Percentiles rank a stretch among this genome's conserved stretches.
Evolutionary conservation across 1,140 invertebrate genomes (phyloP).

Genomic region (Lordiphosa collinella): DNA sequence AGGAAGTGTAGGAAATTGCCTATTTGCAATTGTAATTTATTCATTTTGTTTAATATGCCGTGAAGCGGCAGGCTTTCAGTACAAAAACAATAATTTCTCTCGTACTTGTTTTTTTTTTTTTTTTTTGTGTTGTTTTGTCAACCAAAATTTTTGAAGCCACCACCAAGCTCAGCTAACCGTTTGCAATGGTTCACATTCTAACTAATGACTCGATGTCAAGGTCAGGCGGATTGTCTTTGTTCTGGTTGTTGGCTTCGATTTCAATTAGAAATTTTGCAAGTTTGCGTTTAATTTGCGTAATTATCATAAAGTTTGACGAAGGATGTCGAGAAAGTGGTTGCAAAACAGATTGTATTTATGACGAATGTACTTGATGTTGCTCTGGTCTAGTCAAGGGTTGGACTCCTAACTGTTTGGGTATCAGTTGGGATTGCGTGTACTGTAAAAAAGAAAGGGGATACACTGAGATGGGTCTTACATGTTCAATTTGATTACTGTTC

Average conservation of each 20-base stretch:
- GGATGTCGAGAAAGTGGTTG: slow-evolving; percentile 44
- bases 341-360: slow-evolving; percentile 25
- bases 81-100: slow-evolving; percentile 63
- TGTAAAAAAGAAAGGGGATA: no score
- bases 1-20: slow-evolving; percentile 78
- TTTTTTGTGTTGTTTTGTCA: slow-evolving; percentile 21
- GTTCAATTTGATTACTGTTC: no score
- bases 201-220: slow-evolving; percentile 67
- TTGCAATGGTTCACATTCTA: slow-evolving; percentile 38
- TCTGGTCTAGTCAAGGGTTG: not conserved
- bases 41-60: slow-evolving; percentile 75
- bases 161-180: slow-evolving; percentile 5
- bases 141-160: slow-evolving; percentile 14
- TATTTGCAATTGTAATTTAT: slow-evolving; percentile 78
- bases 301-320: slow-evolving; percentile 71
- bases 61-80: slow-evolving; percentile 54
- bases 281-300: slow-evolving; percentile 59
- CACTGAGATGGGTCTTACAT: no score
- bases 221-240: slow-evolving; percentile 41
- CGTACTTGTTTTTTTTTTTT: slow-evolving; percentile 26
- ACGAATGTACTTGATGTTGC: slow-evolving; percentile 12
- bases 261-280: slow-evolving; percentile 54
- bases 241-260: slow-evolving; percentile 42
- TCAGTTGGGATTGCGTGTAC: no score
- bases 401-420: no score